Percentiles rank a stretch among this genome's conserved stretches.
phyloP scores from a whole-genome alignment of 2,888 invertebrate species.

The Erpobdella octoculata region DNA sequence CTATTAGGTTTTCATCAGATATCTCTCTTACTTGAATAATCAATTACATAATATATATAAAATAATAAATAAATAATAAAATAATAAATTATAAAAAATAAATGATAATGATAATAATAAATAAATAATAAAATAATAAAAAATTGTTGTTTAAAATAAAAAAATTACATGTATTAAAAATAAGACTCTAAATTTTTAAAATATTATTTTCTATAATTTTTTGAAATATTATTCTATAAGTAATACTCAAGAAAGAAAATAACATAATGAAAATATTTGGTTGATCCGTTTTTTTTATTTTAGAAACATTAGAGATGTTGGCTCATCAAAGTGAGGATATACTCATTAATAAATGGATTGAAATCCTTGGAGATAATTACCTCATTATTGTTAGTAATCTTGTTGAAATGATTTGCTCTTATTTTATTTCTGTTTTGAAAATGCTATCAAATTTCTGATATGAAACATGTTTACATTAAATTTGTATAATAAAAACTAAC shows the following conservation, averaged over 20 bases:
- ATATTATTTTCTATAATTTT: too few species aligned
- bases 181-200: too few species aligned
- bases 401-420: too few species aligned
- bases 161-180: too few species aligned
- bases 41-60: not conserved
- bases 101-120: not conserved
- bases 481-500: not conserved
- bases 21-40: not conserved
- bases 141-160: not conserved
- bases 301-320: not conserved
- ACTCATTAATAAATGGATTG: slow-evolving; percentile 68
- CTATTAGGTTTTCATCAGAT: not conserved
- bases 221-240: too few species aligned
- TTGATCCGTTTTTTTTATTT: not conserved
- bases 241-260: too few species aligned
- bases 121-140: not conserved
- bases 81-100: not conserved
- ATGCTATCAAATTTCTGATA: too few species aligned
- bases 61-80: not conserved
- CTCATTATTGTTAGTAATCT: slow-evolving; percentile 71
- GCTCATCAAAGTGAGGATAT: slow-evolving; percentile 64
- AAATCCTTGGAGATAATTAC: slow-evolving; percentile 68
- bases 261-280: too few species aligned
- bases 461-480: not conserved
- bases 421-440: too few species aligned